Conservation (phyloP, 2,113 vertebrate species). For the Taurulus bubalis region DNA sequence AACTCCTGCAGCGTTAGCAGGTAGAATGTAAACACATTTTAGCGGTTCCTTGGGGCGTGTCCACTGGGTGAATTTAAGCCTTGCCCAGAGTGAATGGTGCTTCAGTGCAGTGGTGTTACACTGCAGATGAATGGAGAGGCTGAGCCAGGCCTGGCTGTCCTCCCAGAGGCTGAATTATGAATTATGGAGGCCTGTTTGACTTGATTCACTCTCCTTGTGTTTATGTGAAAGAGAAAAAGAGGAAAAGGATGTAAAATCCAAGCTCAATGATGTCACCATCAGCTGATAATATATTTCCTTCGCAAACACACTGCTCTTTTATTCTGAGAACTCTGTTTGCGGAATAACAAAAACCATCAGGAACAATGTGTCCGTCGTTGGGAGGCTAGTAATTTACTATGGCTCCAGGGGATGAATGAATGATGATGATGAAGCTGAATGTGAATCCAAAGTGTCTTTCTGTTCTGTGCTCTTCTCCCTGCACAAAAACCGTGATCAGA, state of each 20-base stretch:
- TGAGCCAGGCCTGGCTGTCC: conserved; percentile 55
- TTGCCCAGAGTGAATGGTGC: conserved; percentile 40
- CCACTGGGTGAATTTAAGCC: conserved; percentile 33
- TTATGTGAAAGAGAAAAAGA: conserved; percentile 26
- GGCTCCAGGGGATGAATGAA: conserved; percentile 14
- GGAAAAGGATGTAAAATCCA: conserved; percentile 23
- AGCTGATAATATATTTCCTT: conserved; percentile 18
- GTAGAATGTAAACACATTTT: conserved; percentile 33
- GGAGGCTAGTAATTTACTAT: conserved; percentile 42
- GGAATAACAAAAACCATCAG: background rate
- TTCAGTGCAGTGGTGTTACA: conserved; percentile 22
- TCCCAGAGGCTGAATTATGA: conserved; percentile 70
- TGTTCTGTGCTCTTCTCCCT: conserved; percentile 21
- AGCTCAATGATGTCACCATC: conserved; percentile 31
- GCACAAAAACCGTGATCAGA: background rate
- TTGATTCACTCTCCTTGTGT: conserved; percentile 32
- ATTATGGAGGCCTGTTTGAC: conserved; percentile 68
- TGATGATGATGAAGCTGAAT: conserved; percentile 37
- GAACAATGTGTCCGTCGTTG: conserved; percentile 44
- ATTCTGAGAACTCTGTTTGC: conserved; percentile 23
- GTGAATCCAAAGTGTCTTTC: conserved; percentile 41
- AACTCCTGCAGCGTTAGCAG: conserved; percentile 24
- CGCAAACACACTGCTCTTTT: background rate
- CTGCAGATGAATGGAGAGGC: conserved; percentile 63
- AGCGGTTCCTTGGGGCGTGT: conserved; percentile 18